Evolutionary conservation across 1,140 invertebrate species (phyloP).

Genomic region (Lysiphlebus fabarum): DNA sequence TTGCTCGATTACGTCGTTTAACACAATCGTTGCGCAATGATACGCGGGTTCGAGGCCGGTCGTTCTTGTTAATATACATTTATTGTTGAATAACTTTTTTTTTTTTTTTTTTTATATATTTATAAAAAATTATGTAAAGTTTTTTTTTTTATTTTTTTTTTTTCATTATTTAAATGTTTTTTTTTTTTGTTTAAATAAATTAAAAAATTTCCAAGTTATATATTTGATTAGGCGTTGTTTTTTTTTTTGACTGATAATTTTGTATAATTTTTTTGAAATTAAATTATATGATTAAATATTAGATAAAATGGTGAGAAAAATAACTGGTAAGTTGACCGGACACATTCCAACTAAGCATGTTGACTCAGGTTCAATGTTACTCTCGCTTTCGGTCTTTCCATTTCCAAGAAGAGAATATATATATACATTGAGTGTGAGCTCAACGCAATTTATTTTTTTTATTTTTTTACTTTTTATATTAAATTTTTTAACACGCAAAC

Average conservation of each 20-base stretch:
- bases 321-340: no score
- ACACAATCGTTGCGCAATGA: neutral
- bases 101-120: neutral
- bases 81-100: constrained; percentile 1
- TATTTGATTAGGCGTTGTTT: no score
- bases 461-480: neutral
- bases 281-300: no score
- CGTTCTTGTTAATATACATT: constrained; percentile 7
- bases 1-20: constrained; percentile 1
- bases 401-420: neutral
- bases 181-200: no score
- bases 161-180: no score
- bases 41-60: constrained; percentile 4
- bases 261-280: no score
- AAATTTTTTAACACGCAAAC: neutral
- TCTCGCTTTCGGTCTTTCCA: constrained; percentile 38
- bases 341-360: no score
- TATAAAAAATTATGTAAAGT: neutral
- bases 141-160: no score
- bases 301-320: no score
- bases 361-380: constrained; percentile 38
- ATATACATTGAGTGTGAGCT: constrained; percentile 1
- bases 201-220: no score
- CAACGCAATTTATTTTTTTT: constrained; percentile 13
- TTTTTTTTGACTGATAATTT: no score